Evolutionary conservation across 2,797 vertebrate species (phyloP).

Genomic region (Luscinia luscinia): DNA sequence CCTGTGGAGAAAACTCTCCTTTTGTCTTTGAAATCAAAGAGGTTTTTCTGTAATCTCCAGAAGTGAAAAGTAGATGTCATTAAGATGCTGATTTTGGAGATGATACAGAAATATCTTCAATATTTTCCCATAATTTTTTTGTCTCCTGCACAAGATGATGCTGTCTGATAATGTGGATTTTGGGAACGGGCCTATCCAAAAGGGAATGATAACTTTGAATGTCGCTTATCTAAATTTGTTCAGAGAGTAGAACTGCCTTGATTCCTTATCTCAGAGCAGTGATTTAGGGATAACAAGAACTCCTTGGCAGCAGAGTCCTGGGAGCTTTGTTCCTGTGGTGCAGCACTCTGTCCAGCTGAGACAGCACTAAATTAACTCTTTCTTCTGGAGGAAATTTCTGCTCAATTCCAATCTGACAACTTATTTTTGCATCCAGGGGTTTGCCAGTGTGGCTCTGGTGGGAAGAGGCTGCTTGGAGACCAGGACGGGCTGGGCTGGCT

Average conservation of each 20-base stretch:
- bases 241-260: neutral
- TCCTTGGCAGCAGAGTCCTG: neutral
- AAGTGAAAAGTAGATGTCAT: neutral
- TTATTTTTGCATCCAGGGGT: neutral
- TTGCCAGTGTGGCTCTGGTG: neutral
- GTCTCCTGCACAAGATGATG: neutral
- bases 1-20: neutral
- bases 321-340: neutral
- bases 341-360: neutral
- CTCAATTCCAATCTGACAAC: neutral
- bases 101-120: accelerated
- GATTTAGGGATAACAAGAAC: neutral
- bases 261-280: neutral
- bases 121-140: neutral
- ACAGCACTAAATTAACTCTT: neutral
- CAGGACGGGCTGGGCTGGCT: neutral
- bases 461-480: neutral
- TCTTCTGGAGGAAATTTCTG: neutral
- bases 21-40: neutral
- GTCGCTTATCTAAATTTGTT: neutral
- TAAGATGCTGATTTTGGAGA: neutral
- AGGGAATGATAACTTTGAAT: neutral
- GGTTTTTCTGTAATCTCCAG: neutral
- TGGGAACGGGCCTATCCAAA: neutral
- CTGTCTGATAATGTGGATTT: neutral